Evolutionary conservation across 2,113 vertebrate genomes (phyloP).

Genomic region (Perca flavescens): DNA sequence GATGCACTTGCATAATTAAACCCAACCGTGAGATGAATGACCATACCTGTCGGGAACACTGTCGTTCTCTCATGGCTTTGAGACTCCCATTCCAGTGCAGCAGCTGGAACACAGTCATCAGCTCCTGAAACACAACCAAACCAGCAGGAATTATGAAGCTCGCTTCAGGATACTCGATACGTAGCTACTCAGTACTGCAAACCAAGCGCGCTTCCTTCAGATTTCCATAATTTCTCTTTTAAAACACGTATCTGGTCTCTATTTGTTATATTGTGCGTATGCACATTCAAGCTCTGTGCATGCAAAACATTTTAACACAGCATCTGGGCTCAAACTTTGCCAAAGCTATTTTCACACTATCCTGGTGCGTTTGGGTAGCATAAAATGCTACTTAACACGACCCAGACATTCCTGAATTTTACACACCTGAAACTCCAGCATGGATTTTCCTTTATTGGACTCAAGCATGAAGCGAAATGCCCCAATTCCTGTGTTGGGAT

Average conservation of each 20-base stretch:
- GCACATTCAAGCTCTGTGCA: not conserved
- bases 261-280: not conserved
- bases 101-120: slow-evolving; percentile 99
- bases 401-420: slow-evolving; percentile 16
- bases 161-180: not conserved
- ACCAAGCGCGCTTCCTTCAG: not conserved
- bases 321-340: not conserved
- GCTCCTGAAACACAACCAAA: slow-evolving; percentile 84
- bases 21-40: not conserved
- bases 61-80: slow-evolving; percentile 97
- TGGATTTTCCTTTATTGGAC: slow-evolving; percentile 98
- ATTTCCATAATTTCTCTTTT: not conserved
- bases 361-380: not conserved
- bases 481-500: slow-evolving; percentile 95
- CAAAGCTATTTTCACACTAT: not conserved
- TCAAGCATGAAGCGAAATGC: slow-evolving; percentile 99
- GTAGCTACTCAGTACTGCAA: not conserved
- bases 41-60: slow-evolving; percentile 95
- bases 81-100: slow-evolving; percentile 98
- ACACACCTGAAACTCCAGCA: slow-evolving; percentile 98
- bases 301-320: not conserved
- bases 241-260: not conserved
- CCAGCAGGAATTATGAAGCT: not conserved
- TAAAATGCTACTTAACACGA: not conserved
- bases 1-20: slow-evolving; percentile 19